Percentiles rank a stretch among this genome's conserved stretches.
phyloP scores from a whole-genome alignment of 2,113 vertebrate species.

The Colius striatus region DNA sequence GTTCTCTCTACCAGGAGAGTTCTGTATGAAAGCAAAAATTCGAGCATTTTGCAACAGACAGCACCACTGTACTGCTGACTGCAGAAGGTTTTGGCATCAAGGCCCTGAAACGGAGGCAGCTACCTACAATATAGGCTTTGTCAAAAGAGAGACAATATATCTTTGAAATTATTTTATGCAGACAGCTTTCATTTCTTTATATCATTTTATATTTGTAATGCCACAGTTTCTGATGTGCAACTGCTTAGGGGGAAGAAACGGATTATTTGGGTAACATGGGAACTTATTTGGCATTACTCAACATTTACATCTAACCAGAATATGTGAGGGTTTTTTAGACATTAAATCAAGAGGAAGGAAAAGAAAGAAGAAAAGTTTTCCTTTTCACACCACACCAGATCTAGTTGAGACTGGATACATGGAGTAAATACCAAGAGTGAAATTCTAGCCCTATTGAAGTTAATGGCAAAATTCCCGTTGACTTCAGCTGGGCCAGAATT shows the following conservation, averaged over 20 bases:
- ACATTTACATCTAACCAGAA: background rate
- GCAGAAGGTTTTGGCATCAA: background rate
- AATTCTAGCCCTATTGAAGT: slow-evolving; percentile 64
- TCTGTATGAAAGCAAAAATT: background rate
- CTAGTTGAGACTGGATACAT: slow-evolving; percentile 45
- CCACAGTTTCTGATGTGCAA: background rate
- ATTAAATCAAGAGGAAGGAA: slow-evolving; percentile 54
- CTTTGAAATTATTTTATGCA: background rate
- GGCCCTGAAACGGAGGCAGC: background rate
- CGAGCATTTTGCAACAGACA: background rate
- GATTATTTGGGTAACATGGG: background rate
- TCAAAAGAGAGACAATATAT: background rate
- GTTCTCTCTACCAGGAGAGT: background rate
- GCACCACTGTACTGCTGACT: rapidly evolving
- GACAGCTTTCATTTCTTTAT: background rate
- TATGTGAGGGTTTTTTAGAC: background rate
- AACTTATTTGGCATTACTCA: background rate
- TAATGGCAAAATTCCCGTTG: slow-evolving; percentile 53
- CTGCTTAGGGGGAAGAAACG: background rate
- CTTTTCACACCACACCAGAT: slow-evolving; percentile 60
- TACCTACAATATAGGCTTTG: background rate
- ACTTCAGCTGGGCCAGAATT: slow-evolving; percentile 51
- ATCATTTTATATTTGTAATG: background rate
- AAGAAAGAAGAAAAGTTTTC: slow-evolving; percentile 42
- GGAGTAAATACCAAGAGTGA: slow-evolving; percentile 55